Evolutionary conservation across 2,797 vertebrate genomes (phyloP).

Genomic region (Gallinago nigripennis): DNA sequence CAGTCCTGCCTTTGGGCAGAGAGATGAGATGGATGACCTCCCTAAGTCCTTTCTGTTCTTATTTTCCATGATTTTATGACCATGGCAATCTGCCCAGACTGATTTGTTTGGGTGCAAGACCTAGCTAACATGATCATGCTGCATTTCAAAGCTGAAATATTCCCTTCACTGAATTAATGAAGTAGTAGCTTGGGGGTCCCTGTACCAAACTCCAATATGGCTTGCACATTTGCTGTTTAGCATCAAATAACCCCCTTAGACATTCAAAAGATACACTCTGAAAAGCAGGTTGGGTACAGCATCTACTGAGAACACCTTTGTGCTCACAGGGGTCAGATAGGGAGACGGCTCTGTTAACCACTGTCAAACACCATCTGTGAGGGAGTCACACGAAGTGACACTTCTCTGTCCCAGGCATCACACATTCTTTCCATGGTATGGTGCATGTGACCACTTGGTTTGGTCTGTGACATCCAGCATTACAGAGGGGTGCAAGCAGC

Average conservation of each 20-base stretch:
- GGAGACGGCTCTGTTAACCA: background rate
- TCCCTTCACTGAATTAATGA: background rate
- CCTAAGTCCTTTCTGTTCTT: background rate
- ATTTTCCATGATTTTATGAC: background rate
- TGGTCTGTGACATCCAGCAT: background rate
- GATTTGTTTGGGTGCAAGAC: background rate
- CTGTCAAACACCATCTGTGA: background rate
- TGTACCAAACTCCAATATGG: background rate
- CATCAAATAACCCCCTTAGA: background rate
- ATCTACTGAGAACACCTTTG: background rate
- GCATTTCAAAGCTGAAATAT: background rate
- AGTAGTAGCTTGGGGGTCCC: background rate
- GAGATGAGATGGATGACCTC: background rate
- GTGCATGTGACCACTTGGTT: constrained; percentile 19
- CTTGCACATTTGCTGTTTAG: background rate
- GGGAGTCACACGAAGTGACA: background rate
- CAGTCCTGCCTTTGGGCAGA: background rate
- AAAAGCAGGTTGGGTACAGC: background rate
- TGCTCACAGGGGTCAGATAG: constrained; percentile 18
- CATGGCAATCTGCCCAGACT: background rate
- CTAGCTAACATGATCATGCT: background rate
- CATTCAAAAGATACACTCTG: background rate
- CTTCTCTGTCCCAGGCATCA: constrained; percentile 23
- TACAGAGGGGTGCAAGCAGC: constrained; percentile 18
- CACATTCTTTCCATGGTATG: constrained; percentile 61